Percentiles rank a stretch among this genome's conserved stretches.
Conservation (phyloP, 2,888 invertebrate species). For the Unio pictorum region DNA sequence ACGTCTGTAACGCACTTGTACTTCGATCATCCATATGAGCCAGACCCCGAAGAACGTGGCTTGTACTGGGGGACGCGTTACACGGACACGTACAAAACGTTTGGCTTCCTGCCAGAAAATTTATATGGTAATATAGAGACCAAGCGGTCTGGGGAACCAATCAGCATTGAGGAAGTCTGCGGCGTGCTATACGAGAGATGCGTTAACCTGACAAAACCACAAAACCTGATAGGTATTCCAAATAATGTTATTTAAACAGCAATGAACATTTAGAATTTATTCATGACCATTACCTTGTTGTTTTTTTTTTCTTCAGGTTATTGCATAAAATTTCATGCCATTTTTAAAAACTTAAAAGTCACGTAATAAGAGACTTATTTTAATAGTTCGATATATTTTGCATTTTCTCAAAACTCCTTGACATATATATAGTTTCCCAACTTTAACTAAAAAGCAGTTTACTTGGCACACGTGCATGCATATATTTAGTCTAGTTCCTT, state of each 20-base stretch:
- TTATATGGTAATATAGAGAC: constrained; percentile 52
- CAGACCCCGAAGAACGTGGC: constrained; percentile 63
- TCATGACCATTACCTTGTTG: no score
- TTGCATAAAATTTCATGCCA: no score
- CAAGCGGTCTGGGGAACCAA: constrained; percentile 51
- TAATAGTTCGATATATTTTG: no score
- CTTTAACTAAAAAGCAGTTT: no score
- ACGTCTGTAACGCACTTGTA: constrained; percentile 61
- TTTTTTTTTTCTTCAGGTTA: no score
- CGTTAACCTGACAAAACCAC: constrained; percentile 45
- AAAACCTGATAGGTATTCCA: constrained; percentile 60
- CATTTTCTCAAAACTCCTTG: no score
- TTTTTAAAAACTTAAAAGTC: no score
- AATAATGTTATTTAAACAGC: background rate
- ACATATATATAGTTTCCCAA: no score
- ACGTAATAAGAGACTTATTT: no score
- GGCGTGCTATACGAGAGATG: constrained; percentile 41
- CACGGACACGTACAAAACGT: constrained; percentile 57
- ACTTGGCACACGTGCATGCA: no score
- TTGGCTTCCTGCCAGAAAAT: constrained; percentile 54
- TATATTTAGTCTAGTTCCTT: no score
- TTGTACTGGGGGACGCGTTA: constrained; percentile 67
- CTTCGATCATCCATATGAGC: constrained; percentile 64
- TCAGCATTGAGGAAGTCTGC: constrained; percentile 50
- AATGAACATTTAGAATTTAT: no score